phyloP scores from a whole-genome alignment of 2,888 invertebrate species.

The Petrolisthes cinctipes region DNA sequence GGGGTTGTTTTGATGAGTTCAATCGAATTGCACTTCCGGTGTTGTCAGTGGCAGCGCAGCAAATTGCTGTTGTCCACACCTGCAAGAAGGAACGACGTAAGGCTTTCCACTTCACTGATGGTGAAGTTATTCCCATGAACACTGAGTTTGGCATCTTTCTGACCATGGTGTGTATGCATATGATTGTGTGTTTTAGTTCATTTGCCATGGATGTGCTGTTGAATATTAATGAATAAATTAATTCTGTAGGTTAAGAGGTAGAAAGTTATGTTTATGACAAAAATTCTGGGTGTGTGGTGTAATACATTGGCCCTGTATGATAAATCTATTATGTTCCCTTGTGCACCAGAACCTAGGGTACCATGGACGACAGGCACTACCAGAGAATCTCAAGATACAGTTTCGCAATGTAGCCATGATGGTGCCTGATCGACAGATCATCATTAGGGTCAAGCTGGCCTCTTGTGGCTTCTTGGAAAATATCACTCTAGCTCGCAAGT shows the following conservation, averaged over 20 bases:
- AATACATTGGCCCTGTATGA: too few relatives aligned
- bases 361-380: conserved; percentile 94
- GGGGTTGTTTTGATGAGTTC: conserved; percentile 99
- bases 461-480: conserved; percentile 97
- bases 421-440: conserved; percentile 97
- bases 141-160: conserved; percentile 97
- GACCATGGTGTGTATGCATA: conserved; percentile 83
- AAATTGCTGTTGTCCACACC: conserved; percentile 87
- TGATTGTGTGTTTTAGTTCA: not conserved
- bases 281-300: too few relatives aligned
- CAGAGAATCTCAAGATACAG: conserved; percentile 97
- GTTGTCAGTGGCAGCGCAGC: conserved; percentile 94
- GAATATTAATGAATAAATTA: too few relatives aligned
- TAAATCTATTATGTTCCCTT: too few relatives aligned
- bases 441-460: conserved; percentile 94
- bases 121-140: conserved; percentile 91
- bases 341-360: conserved; percentile 90
- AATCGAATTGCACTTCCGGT: conserved; percentile 88
- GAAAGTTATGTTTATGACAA: too few relatives aligned
- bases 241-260: too few relatives aligned
- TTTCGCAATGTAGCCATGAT: conserved; percentile 99
- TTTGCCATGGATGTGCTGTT: not conserved
- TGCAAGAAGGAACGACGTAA: conserved; percentile 95
- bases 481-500: conserved; percentile 92
- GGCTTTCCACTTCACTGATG: conserved; percentile 92